Base-by-base conservation (phyloP, 2,113 vertebrate species). In the Ailuropoda melanoleuca region DNA sequence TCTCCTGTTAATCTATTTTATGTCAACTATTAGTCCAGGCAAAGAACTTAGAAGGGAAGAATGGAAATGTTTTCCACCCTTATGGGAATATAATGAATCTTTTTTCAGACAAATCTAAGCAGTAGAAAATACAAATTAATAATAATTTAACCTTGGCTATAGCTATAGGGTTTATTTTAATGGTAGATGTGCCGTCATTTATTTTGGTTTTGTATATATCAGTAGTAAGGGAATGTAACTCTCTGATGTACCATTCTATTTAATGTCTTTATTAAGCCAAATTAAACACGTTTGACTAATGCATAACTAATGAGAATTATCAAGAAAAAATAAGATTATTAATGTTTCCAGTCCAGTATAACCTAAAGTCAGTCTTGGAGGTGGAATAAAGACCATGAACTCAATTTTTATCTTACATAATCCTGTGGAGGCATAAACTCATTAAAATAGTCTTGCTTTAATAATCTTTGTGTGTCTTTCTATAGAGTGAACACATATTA, bases 201-300 rank as follows among this genome's bases (percentile, higher is more conserved):
- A 90, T 92, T 98, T 93, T 90, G 34, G 10, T 80, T 92, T 92
- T 88, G 24, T 62, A 85, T 24, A 58, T 55, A 66, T 84, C 50
- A 55, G 75, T 31, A 90, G 62, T 10, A 83, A 85, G 29, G 50
- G 12, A 93, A 34, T 93, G 26, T 12, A 92, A 60, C 53, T 88
- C 68, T 90, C 75, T 90, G 62, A 85, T 94, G 21, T 37, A 64
- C 46, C 90, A 8, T 84, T 90, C 24, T 77, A 90, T 92, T 97
- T 84, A 84, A 34, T 85, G 29, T 55, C 48, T 93, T 70, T 92
- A 92, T 90, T 97, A 95, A 96, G 34, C 21, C 68, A 92, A 26
- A 95, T 96, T 88, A 75, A 97, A 91, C 43, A 74, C 72, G 48
- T 86, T 96, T 92, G 83, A 93, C 39, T 92, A 97, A 81, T 84